phyloP scores from a whole-genome alignment of 2,888 invertebrate species.

The Agrochola macilenta region DNA sequence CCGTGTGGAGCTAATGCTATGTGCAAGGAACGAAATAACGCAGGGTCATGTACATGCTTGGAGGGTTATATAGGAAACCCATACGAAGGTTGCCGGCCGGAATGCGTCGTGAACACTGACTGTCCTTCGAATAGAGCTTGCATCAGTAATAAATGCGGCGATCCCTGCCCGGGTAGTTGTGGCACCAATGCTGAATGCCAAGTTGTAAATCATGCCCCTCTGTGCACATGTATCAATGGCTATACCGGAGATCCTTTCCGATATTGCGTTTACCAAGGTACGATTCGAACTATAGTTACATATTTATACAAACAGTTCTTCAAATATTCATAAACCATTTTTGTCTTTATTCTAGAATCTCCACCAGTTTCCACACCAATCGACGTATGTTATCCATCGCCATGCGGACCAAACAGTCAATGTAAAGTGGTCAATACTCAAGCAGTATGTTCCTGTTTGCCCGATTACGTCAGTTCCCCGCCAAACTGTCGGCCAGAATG shows the following conservation, averaged over 20 bases:
- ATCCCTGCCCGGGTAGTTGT: slow-evolving; percentile 95
- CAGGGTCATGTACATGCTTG: slow-evolving; percentile 93
- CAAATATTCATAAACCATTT: background rate
- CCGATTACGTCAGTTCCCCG: slow-evolving; percentile 92
- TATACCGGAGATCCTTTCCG: slow-evolving; percentile 94
- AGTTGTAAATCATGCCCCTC: slow-evolving; percentile 93
- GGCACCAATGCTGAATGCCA: slow-evolving; percentile 94
- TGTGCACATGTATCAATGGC: slow-evolving; percentile 92
- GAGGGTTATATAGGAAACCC: slow-evolving; percentile 94
- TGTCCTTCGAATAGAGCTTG: slow-evolving; percentile 93
- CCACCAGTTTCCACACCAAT: slow-evolving; percentile 87
- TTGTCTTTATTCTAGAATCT: slow-evolving; percentile 82
- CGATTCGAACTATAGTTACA: slow-evolving; percentile 33
- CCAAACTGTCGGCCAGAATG: slow-evolving; percentile 95
- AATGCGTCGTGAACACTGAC: slow-evolving; percentile 93
- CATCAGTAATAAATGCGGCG: slow-evolving; percentile 92
- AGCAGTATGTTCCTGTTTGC: slow-evolving; percentile 93
- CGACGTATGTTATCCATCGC: slow-evolving; percentile 93
- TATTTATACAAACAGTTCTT: background rate
- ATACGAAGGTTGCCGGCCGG: slow-evolving; percentile 94
- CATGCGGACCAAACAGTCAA: slow-evolving; percentile 94
- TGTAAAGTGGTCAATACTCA: slow-evolving; percentile 93
- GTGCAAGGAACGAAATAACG: slow-evolving; percentile 91
- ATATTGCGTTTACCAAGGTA: slow-evolving; percentile 90
- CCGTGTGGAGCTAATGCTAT: slow-evolving; percentile 92